phyloP scores from a whole-genome alignment of 2,113 vertebrate genomes.

The Turdus rufiventris region DNA sequence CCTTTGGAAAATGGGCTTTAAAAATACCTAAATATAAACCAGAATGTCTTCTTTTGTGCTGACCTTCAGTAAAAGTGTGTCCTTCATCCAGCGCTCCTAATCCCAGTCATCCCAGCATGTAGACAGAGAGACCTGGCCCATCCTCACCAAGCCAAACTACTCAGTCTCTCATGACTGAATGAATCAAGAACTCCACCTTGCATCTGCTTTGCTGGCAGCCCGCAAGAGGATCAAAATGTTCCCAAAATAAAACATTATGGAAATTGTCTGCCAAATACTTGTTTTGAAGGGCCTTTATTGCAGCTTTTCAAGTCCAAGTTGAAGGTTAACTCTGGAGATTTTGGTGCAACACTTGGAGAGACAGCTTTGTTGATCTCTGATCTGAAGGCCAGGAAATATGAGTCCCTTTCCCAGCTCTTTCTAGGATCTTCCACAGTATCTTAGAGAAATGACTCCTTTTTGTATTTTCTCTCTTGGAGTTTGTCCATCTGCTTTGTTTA shows the following conservation, averaged over 20 bases:
- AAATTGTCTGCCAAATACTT: slow-evolving; percentile 23
- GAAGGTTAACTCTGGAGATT: not conserved
- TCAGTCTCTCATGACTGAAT: not conserved
- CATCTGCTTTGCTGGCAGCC: slow-evolving; percentile 10
- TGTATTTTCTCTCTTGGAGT: not conserved
- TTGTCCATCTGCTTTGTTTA: not conserved
- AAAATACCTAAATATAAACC: not conserved
- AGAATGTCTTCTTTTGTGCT: not conserved
- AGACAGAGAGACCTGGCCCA: not conserved
- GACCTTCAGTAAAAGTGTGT: not conserved
- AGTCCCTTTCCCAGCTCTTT: not conserved
- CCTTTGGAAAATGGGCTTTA: not conserved
- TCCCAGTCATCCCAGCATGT: not conserved
- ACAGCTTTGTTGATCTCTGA: not conserved
- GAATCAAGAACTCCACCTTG: slow-evolving; percentile 28
- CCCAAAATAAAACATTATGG: slow-evolving; percentile 1
- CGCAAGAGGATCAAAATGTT: not conserved
- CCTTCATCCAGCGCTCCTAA: not conserved
- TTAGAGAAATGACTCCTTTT: not conserved
- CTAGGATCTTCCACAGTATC: not conserved
- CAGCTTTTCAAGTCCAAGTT: not conserved
- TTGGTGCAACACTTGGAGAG: not conserved
- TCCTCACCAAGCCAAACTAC: not conserved
- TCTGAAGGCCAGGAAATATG: not conserved
- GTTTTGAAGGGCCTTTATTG: not conserved